Evolutionary conservation across 1,140 invertebrate genomes (phyloP).

Genomic region (Branchinecta lindahli): DNA sequence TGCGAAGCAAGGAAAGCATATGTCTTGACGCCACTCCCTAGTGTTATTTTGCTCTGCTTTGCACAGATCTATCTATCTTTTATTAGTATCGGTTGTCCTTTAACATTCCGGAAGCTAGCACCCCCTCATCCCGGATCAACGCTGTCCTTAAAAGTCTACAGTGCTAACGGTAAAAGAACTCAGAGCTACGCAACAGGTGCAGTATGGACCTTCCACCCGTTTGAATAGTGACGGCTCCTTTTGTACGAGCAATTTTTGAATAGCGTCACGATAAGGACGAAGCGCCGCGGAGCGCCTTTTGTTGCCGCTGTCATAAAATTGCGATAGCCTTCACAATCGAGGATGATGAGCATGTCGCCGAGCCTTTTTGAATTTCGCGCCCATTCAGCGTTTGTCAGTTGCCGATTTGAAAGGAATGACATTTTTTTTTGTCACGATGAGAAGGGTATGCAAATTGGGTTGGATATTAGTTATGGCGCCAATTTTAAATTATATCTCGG

Average conservation of each 20-base stretch:
- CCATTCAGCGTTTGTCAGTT: not conserved
- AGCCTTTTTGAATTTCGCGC: not conserved
- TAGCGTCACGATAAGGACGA: slow-evolving; percentile 2
- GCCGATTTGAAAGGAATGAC: not conserved
- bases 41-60: no score
- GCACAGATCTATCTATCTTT: no score
- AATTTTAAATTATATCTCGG: no score
- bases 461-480: no score
- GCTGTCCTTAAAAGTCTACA: no score
- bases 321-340: slow-evolving; percentile 5
- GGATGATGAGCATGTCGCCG: not conserved
- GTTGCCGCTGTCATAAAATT: not conserved
- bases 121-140: no score
- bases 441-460: no score
- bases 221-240: slow-evolving; percentile 3
- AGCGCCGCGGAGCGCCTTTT: not conserved
- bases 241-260: slow-evolving; percentile 1
- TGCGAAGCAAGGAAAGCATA: no score
- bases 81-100: no score
- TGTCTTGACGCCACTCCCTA: no score
- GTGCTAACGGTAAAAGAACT: no score
- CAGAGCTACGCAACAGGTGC: not conserved
- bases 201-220: not conserved
- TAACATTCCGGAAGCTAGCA: no score
- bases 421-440: not conserved